Evolutionary conservation across 2,888 invertebrate species (phyloP), one percentile per base, ranked within the genome.

Genomic region (Lobophora halterata): DNA sequence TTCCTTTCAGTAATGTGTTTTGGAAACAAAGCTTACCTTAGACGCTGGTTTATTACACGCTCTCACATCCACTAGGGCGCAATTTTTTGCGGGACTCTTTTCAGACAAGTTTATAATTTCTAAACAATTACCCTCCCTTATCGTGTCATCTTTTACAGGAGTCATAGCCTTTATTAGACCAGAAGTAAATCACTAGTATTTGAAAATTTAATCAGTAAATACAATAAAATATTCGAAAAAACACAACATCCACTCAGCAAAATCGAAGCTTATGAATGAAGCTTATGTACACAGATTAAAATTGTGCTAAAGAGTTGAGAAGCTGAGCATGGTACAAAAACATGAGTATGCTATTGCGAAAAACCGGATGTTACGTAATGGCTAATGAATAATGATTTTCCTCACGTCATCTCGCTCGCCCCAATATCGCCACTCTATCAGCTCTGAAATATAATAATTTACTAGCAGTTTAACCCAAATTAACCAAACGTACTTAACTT

Each of bases 11-110:
- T n/a, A n/a, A n/a, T n/a, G n/a, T n/a, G n/a, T n/a, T n/a, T n/a
- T n/a, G n/a, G n/a, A n/a, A n/a, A n/a, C n/a, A n/a, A n/a, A n/a
- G n/a, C 74, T 88, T 88, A 92, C 92, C 89, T 91, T 91, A 52
- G 89, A 81, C 41, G 88, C 83, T 54, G 92, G 92, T 78, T 91
- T 92, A 67, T 90, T 90, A 71, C 92, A 92, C 55, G 91, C 91
- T 76, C 92, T 89, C 56, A 90, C 90, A 79, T 92, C 92, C 52
- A 91, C 88, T 52, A 87, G 79, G 58, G 81, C 72, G 51, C 75
- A 77, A 60, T 80, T 83, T 67, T 86, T 86, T 49, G 73, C 79
- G 39, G 87, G 85, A 58, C 86, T 88, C 70, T 87, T 86, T 58
- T 88, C 88, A 32, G 71, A 62, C 55, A 83, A 71, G 60, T 80